Evolutionary conservation across 1,140 invertebrate genomes (phyloP).

Genomic region (Solenopsis fugax): DNA sequence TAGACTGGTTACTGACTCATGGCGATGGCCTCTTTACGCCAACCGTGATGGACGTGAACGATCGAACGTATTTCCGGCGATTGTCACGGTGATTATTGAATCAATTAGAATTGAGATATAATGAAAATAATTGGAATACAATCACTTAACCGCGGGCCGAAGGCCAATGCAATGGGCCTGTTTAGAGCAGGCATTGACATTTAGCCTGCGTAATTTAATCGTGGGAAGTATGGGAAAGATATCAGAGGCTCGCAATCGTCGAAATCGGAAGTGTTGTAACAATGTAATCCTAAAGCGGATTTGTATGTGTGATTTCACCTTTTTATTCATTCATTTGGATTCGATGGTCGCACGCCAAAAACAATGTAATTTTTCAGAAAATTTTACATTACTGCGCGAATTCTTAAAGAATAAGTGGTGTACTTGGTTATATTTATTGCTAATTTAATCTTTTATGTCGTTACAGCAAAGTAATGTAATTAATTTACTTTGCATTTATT

Average conservation of each 20-base stretch:
- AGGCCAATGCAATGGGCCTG: slow-evolving; percentile 79
- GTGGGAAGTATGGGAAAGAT: slow-evolving; percentile 12
- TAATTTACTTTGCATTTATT: background rate
- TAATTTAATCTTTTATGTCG: background rate
- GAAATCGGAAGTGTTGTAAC: slow-evolving; percentile 21
- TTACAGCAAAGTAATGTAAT: background rate
- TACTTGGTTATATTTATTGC: background rate
- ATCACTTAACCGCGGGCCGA: slow-evolving; percentile 79
- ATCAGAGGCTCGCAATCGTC: background rate
- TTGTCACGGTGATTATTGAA: slow-evolving; percentile 82
- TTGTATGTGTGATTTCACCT: background rate
- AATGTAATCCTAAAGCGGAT: background rate
- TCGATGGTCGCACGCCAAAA: background rate
- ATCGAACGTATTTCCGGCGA: slow-evolving; percentile 81
- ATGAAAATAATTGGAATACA: slow-evolving; percentile 85
- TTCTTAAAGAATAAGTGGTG: background rate
- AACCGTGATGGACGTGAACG: background rate
- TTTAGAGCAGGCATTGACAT: slow-evolving; percentile 66
- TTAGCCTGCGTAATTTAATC: slow-evolving; percentile 37
- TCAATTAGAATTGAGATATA: slow-evolving; percentile 80
- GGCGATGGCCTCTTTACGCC: background rate
- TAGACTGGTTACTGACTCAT: background rate
- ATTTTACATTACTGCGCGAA: background rate
- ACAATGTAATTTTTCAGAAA: background rate
- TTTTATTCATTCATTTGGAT: slow-evolving; percentile 12